Percentiles rank a stretch among this genome's conserved stretches.
Conservation (phyloP, 2,888 invertebrate species). For the Eudasyphora cyanicolor region DNA sequence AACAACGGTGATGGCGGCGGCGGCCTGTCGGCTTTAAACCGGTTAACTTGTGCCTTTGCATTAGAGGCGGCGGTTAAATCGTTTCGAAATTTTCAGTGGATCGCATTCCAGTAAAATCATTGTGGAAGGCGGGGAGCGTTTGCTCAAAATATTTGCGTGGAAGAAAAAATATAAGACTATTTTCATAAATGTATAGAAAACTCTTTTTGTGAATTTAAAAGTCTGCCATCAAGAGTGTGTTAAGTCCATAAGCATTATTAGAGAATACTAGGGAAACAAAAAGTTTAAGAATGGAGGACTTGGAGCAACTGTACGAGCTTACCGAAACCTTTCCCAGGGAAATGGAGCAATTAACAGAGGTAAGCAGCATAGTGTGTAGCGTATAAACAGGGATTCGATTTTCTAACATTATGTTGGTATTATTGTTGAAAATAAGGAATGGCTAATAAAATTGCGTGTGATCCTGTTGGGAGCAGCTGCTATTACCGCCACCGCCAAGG, state of each 20-base stretch:
- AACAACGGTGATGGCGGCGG: too few species aligned
- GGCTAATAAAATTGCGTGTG: constrained; percentile 44
- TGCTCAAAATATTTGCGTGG: neutral
- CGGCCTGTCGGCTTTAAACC: too few species aligned
- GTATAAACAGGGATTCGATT: neutral
- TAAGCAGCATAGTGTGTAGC: constrained; percentile 46
- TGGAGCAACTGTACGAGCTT: constrained; percentile 67
- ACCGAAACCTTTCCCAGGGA: constrained; percentile 59
- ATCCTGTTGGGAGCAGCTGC: constrained; percentile 48
- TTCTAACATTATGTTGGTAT: neutral
- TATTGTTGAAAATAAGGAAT: constrained; percentile 63
- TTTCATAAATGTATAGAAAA: too few species aligned
- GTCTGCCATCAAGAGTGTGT: neutral
- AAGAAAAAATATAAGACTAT: too few species aligned
- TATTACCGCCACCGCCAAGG: constrained; percentile 39
- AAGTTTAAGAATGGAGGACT: constrained; percentile 70
- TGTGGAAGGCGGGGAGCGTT: neutral
- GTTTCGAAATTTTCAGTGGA: too few species aligned
- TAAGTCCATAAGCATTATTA: neutral
- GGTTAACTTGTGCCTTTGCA: too few species aligned
- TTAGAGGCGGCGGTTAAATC: too few species aligned
- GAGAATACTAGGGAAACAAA: neutral
- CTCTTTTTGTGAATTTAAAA: neutral
- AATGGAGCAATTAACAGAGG: constrained; percentile 67
- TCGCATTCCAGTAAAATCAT: too few species aligned